These are phyloP conservation scores for Spodoptera frugiperda DNA, from an alignment of 1,140 invertebrate species.

Conservation along the genomic window DNA sequence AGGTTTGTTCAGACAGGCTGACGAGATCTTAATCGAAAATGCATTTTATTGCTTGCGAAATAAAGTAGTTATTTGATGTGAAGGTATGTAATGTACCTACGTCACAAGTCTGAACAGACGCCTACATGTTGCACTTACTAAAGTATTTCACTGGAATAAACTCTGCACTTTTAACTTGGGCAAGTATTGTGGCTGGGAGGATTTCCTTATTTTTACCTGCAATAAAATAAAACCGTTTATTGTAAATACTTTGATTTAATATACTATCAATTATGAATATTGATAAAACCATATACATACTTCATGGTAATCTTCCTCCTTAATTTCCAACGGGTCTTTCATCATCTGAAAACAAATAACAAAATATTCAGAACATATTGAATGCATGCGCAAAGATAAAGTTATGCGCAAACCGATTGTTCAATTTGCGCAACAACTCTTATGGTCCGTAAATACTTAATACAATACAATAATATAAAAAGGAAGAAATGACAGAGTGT, in stretches of 20 bases:
- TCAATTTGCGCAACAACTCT: no score
- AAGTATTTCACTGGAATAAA: conserved; percentile 76
- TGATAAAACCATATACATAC: conserved; percentile 53
- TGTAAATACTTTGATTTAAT: no score
- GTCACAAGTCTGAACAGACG: conserved; percentile 4
- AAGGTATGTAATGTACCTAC: no score
- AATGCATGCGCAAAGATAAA: no score
- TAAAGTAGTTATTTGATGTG: neutral
- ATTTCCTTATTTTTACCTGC: conserved; percentile 75
- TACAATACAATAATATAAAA: no score
- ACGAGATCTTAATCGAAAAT: neutral
- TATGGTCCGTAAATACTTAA: no score
- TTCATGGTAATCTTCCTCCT: conserved; percentile 67
- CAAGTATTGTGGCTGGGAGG: conserved; percentile 71
- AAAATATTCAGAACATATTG: neutral
- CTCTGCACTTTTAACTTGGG: conserved; percentile 79
- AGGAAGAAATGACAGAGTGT: no score
- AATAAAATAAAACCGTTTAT: conserved; percentile 34
- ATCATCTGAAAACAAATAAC: conserved; percentile 64
- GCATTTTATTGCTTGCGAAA: neutral
- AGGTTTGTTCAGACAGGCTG: neutral
- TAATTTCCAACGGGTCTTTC: conserved; percentile 69
- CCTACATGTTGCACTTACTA: conserved; percentile 4
- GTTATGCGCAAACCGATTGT: no score
- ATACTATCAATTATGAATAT: neutral